A percentile compares a stretch with the other conserved stretches of the same genome.
These are phyloP conservation scores for Listrodromus nycthemerus DNA, from an alignment of 2,888 invertebrate genomes.

Conservation along the genomic window DNA sequence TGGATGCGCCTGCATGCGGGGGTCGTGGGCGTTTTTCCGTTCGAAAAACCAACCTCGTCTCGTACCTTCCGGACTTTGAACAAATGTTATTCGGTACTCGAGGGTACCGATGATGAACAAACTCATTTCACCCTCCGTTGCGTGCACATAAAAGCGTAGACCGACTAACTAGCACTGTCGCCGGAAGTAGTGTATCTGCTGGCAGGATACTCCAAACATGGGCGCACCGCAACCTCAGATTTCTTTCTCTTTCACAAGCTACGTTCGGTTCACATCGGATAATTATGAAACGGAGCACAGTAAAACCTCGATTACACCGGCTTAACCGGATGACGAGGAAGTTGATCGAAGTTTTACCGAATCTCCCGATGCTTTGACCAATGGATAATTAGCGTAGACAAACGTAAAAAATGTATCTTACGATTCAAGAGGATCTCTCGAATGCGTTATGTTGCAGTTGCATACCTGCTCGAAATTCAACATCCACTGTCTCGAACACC, in stretches of 20 bases:
- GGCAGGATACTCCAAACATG: conserved; percentile 7
- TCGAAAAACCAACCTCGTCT: background rate
- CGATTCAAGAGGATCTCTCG: conserved; percentile 1
- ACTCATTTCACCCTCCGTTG: conserved; percentile 39
- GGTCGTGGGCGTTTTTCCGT: conserved; percentile 3
- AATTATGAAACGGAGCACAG: conserved; percentile 12
- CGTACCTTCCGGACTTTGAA: conserved; percentile 30
- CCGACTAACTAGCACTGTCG: conserved; percentile 11
- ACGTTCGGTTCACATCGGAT: background rate
- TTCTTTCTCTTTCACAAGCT: conserved; percentile 11
- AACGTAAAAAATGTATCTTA: background rate
- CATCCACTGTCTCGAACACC: conserved; percentile 87
- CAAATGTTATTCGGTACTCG: conserved; percentile 43
- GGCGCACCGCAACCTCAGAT: conserved; percentile 15
- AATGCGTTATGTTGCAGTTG: conserved; percentile 85
- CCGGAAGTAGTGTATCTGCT: conserved; percentile 6
- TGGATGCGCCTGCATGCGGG: conserved; percentile 1
- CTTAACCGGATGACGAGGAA: too few relatives aligned
- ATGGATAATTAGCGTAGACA: background rate
- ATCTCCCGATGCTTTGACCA: background rate
- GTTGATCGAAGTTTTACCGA: background rate
- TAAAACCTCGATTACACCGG: background rate
- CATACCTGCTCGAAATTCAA: conserved; percentile 90
- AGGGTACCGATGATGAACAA: conserved; percentile 47
- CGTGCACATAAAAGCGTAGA: background rate